Base-by-base conservation (phyloP, 2,888 invertebrate genomes). In the Lasioglossum villosulum region DNA sequence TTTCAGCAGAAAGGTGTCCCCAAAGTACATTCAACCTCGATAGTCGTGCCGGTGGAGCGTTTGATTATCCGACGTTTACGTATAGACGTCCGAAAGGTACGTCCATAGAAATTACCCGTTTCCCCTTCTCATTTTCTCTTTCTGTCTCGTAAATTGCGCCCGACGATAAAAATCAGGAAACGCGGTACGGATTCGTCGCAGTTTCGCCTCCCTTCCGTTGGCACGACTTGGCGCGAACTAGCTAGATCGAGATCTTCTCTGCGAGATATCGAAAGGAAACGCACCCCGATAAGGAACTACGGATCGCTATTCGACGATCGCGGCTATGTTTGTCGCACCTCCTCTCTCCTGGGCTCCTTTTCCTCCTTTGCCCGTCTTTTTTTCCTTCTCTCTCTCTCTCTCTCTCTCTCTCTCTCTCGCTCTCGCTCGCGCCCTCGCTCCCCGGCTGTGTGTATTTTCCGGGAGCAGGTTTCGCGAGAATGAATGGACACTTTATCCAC, bases 401-500 rank as follows among this genome's bases (percentile, higher is more conserved):
- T 30, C 23, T 5, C 42, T 14, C 27, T 2, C 4, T 14, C 71
- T 6, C n/a, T 4, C 42, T 30, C 34, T 6, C 66, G 6, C 66
- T 16, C 66, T 30, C 6, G 1, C 34, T 30, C 34, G 6, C 30
- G 5, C 42, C n/a, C 8, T 6, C 4, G 37, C 37, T 70, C 27
- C 3, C 37, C 10, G 34, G 5, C 76, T 77, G 39, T 84, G 82
- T 82, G 86, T 90, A 91, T 88, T 91, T 90, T 89, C 89, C 90
- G 89, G 75, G 84, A 90, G 89, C 89, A 83, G 86, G 88, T 87
- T 90, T 88, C 84, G 89, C 84, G 91, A 92, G 90, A 92, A 93
- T 90, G 92, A 93, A 93, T 93, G 93, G 89, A 92, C 90, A 93
- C 89, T 92, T 92, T 93, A 92, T 92, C 92, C 87, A 82, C 79